A percentile compares a stretch with the other conserved stretches of the same genome.
phyloP scores from a whole-genome alignment of 2,888 invertebrate species.

The Drosophila paracracens region DNA sequence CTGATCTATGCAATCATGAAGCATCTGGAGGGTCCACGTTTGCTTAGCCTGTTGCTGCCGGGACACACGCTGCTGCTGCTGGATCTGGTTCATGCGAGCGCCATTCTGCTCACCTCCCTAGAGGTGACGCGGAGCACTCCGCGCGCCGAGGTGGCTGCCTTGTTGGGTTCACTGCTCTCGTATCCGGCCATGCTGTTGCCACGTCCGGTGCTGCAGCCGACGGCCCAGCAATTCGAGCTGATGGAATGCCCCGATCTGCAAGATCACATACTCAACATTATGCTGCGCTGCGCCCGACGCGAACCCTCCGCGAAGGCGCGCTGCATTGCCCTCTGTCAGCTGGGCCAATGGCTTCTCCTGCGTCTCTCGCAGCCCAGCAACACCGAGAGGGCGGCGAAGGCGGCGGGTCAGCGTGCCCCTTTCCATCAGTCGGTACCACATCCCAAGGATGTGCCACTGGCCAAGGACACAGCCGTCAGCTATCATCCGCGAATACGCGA shows the following conservation, averaged over 20 bases:
- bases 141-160: slow-evolving; percentile 94
- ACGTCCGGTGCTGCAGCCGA: slow-evolving; percentile 86
- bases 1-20: slow-evolving; percentile 92
- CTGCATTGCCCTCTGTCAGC: slow-evolving; percentile 94
- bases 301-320: slow-evolving; percentile 95
- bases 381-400: not conserved
- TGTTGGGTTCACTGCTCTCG: slow-evolving; percentile 94
- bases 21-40: slow-evolving; percentile 93
- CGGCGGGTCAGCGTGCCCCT: slow-evolving; percentile 15
- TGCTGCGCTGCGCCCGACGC: slow-evolving; percentile 93
- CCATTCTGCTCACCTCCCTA: slow-evolving; percentile 92
- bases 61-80: slow-evolving; percentile 94
- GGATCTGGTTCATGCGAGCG: slow-evolving; percentile 96
- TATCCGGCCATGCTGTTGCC: slow-evolving; percentile 89
- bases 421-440: slow-evolving; percentile 81
- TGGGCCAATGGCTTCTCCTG: slow-evolving; percentile 87
- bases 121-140: slow-evolving; percentile 92
- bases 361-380: slow-evolving; percentile 76
- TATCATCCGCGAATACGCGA: slow-evolving; percentile 84
- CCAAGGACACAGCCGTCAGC: slow-evolving; percentile 38
- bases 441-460: slow-evolving; percentile 56
- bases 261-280: slow-evolving; percentile 94
- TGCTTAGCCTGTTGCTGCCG: slow-evolving; percentile 94
- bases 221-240: slow-evolving; percentile 85
- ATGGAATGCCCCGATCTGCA: slow-evolving; percentile 85